Conservation (phyloP, 2,113 vertebrate genomes). For the Rhinichthys klamathensis region DNA sequence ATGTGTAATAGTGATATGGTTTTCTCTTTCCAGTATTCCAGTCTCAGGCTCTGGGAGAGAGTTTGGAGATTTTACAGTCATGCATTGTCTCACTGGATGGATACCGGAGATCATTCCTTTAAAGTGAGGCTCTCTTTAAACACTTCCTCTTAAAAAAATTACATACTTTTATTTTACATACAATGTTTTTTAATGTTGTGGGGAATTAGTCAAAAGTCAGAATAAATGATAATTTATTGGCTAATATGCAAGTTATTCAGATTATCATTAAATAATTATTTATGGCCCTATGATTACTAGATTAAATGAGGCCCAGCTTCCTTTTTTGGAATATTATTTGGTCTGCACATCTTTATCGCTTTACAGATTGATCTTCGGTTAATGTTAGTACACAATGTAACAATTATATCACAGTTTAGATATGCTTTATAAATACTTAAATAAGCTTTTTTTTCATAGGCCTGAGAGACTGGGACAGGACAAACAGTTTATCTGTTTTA, state of each 20-base stretch:
- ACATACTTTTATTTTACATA: no score
- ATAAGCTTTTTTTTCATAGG: no score
- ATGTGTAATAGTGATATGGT: constrained; percentile 43
- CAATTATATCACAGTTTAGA: no score
- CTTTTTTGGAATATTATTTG: neutral
- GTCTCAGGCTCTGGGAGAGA: constrained; percentile 71
- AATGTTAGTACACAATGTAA: neutral
- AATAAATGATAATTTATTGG: neutral
- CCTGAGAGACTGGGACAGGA: no score
- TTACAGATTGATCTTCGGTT: neutral
- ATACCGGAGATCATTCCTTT: constrained; percentile 85
- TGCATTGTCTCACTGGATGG: constrained; percentile 90
- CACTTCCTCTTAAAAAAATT: neutral
- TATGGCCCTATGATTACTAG: neutral
- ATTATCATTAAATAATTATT: neutral
- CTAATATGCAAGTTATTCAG: neutral
- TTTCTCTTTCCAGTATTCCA: constrained; percentile 56
- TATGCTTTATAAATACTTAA: no score
- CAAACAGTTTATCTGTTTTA: neutral
- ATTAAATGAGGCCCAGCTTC: neutral
- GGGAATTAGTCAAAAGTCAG: neutral
- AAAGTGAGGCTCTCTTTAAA: constrained; percentile 72
- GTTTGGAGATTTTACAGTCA: constrained; percentile 84
- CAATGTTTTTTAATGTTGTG: neutral
- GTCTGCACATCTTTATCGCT: neutral